These are phyloP conservation scores for Mimumesa dahlbomi DNA, from an alignment of 2,888 invertebrate species.

Conservation along the genomic window DNA sequence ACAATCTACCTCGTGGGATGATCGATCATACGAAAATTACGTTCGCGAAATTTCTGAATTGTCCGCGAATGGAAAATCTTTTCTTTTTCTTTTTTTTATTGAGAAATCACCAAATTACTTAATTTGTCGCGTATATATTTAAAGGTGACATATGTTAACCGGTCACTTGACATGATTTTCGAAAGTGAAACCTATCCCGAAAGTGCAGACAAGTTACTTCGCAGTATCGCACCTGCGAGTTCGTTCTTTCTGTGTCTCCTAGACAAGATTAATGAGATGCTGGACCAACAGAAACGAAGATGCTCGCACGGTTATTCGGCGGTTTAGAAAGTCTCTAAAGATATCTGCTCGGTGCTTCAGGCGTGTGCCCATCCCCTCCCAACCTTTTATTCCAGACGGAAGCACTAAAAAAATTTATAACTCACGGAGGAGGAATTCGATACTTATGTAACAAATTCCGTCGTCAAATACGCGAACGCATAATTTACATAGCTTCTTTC, in stretches of 20 bases:
- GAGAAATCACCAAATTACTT: slow-evolving; percentile 8
- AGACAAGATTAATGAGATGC: slow-evolving; percentile 50
- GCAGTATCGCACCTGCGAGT: slow-evolving; percentile 23
- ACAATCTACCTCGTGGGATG: too few relatives aligned
- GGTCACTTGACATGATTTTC: slow-evolving; percentile 39
- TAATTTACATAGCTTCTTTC: background rate
- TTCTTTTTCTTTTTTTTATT: background rate
- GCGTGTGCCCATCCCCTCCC: slow-evolving; percentile 27
- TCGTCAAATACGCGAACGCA: background rate
- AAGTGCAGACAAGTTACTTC: slow-evolving; percentile 19
- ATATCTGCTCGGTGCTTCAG: slow-evolving; percentile 47
- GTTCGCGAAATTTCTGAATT: background rate
- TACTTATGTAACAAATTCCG: background rate
- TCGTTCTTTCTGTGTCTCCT: slow-evolving; percentile 5
- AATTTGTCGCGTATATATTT: slow-evolving; percentile 19
- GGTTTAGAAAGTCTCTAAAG: slow-evolving; percentile 72
- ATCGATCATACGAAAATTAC: too few relatives aligned
- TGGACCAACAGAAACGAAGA: slow-evolving; percentile 35
- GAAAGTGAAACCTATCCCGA: slow-evolving; percentile 65
- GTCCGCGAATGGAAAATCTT: background rate
- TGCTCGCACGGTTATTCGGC: slow-evolving; percentile 54
- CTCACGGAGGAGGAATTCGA: slow-evolving; percentile 8
- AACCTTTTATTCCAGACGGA: slow-evolving; percentile 10
- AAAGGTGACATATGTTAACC: slow-evolving; percentile 32
- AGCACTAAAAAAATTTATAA: background rate